Conservation (phyloP, 2,797 vertebrate genomes). For the Anolis apletophallus region DNA sequence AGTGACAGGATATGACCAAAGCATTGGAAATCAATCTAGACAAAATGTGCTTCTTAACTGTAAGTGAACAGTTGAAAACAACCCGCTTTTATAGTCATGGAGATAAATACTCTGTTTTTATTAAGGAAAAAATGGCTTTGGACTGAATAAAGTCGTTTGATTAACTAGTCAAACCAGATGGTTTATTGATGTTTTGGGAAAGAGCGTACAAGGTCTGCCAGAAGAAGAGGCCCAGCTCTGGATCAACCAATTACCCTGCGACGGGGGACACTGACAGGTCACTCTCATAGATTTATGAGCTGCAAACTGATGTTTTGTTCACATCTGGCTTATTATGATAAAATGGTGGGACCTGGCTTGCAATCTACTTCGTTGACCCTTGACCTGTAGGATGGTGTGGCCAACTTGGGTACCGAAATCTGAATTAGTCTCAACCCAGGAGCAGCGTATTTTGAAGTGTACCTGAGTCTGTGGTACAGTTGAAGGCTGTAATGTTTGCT, state of each 20-base stretch:
- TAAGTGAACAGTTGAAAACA: conserved; percentile 98
- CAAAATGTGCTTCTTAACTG: conserved; percentile 99
- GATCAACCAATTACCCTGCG: conserved; percentile 83
- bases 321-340: conserved; percentile 83
- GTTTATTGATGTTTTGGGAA: conserved; percentile 85
- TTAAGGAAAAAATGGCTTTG: conserved; percentile 87
- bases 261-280: conserved; percentile 81
- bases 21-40: conserved; percentile 99
- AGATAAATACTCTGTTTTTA: conserved; percentile 89
- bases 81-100: conserved; percentile 85
- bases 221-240: conserved; percentile 75
- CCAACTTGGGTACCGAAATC: conserved; percentile 76
- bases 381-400: conserved; percentile 75
- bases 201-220: conserved; percentile 83
- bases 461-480: neutral
- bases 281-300: conserved; percentile 84
- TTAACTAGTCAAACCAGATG: conserved; percentile 86
- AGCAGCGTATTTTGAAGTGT: conserved; percentile 69
- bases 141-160: conserved; percentile 86
- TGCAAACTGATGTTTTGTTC: conserved; percentile 78
- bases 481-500: conserved; percentile 51
- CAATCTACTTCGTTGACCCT: conserved; percentile 80
- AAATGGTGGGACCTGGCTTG: conserved; percentile 77
- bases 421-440: conserved; percentile 82
- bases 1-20: conserved; percentile 99